phyloP scores from a whole-genome alignment of 2,113 vertebrate species.

The Pollimyrus isidori region DNA sequence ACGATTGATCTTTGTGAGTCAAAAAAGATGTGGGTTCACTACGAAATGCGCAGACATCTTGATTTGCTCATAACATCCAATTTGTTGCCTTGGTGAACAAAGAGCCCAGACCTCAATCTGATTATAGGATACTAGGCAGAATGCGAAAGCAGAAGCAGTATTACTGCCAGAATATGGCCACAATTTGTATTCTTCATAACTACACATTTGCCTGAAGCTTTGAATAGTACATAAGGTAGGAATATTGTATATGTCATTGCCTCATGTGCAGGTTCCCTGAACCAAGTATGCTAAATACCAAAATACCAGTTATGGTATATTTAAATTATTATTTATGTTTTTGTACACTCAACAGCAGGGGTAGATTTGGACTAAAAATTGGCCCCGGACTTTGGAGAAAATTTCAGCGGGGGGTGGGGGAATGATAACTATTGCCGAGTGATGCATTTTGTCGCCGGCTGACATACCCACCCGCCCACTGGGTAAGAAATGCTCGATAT shows the following conservation, averaged over 20 bases:
- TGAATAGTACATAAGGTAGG: background rate
- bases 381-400: background rate
- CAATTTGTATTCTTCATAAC: background rate
- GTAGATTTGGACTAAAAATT: background rate
- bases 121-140: background rate
- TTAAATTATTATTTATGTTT: background rate
- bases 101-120: background rate
- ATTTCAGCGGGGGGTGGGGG: background rate
- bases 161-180: background rate
- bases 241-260: background rate
- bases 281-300: background rate
- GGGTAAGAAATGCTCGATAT: background rate
- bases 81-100: background rate
- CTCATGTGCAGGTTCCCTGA: background rate
- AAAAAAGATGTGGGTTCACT: background rate
- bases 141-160: background rate
- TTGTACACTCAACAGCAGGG: background rate
- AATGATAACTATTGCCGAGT: background rate
- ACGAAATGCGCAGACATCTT: background rate
- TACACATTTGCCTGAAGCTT: background rate
- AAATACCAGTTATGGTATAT: background rate
- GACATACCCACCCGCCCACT: background rate
- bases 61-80: background rate
- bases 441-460: background rate
- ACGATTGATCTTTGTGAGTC: background rate